Base-by-base conservation (phyloP, 2,797 vertebrate species). In the Pantherophis alleghaniensis region DNA sequence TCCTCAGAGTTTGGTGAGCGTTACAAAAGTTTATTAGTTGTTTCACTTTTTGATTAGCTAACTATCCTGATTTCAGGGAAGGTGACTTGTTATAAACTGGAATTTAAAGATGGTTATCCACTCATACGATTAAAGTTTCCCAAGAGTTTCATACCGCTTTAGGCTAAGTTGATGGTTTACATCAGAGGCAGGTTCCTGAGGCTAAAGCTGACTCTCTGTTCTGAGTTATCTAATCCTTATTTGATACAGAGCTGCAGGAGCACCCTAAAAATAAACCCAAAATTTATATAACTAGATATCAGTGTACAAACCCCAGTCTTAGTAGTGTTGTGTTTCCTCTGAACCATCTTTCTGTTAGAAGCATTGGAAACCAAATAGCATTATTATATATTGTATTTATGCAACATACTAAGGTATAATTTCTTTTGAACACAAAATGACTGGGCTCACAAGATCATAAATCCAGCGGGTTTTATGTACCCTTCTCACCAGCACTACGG, bases 1-100 rank as follows among this genome's bases (percentile, higher is more conserved):
- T 57, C 63, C 2, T 86, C 32, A 87, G 83, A 63, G n/a, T 86
- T 90, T 16, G 28, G 32, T 20, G 47, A n/a, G 3, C 0, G 16
- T 63, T 66, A 90, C 47, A 66, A 66, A 47, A 37, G 2, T 74
- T 69, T 14, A 87, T 88, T 90, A n/a, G 26, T 5, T 83, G 56
- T 60, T 53, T 61, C n/a, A 2, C 10, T 86, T 32, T 63, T 86
- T 61, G 22, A 32, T 86, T 90, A 90, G 57, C 14, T 56, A n/a
- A 24, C 14, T 51, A 26, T n/a, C 57, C 55, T 88, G 51, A 42
- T 89, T 92, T 32, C 12, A 55, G 18, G 87, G 2, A 24, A 18
- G 0, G 0, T 0, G 57, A 1, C 1, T 57, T 61, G 2, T 18
- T 14, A 14, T 5, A 66, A 47, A 26, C 4, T 0, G 79, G 1